These are phyloP conservation scores for cat (Felis catus) DNA, from an alignment of 2,113 vertebrate species.

Conservation along the genomic window F.catus_Fca126_mat1.0 CM031427.1:5284501-5285000, in stretches of 20 bases:
- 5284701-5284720: background rate
- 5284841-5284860: background rate
- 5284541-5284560: background rate
- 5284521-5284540: background rate
- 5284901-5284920: background rate
- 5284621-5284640: background rate
- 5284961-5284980: too few species aligned
- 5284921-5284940: background rate
- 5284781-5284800: background rate
- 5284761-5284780: background rate
- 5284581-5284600: fast-evolving
- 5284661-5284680: background rate
- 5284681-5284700: background rate
- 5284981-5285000: too few species aligned
- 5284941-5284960: too few species aligned
- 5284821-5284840: background rate
- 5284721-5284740: background rate
- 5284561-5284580: background rate
- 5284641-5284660: background rate
- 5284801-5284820: background rate
- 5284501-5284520: conserved; percentile 22
- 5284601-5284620: background rate
- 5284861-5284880: background rate
- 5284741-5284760: background rate
- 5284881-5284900: background rate